Evolutionary conservation across 2,113 vertebrate species (phyloP).

Genomic region (Pluvialis apricaria): DNA sequence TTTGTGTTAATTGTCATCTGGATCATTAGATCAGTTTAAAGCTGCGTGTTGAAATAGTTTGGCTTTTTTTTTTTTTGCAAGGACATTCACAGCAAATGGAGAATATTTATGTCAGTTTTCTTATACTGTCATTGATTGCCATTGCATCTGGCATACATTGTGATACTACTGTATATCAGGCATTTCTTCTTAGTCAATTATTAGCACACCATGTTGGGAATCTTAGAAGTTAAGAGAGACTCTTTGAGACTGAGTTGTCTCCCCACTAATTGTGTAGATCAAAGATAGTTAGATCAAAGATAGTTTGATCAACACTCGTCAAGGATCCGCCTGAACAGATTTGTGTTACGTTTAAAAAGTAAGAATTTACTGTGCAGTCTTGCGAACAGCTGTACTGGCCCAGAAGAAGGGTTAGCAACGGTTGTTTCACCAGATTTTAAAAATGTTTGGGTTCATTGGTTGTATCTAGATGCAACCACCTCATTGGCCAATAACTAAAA

Average conservation of each 20-base stretch:
- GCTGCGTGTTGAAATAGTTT: background rate
- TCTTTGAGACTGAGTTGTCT: background rate
- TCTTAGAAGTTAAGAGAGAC: background rate
- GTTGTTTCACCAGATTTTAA: background rate
- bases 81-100: background rate
- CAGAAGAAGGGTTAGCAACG: background rate
- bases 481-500: background rate
- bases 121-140: background rate
- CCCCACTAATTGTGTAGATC: background rate
- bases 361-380: background rate
- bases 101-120: background rate
- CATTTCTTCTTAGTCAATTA: background rate
- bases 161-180: background rate
- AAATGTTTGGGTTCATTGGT: accelerated
- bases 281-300: background rate
- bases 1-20: background rate
- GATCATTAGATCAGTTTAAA: background rate
- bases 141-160: background rate
- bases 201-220: background rate
- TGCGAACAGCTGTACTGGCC: background rate
- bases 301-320: background rate
- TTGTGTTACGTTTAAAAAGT: background rate
- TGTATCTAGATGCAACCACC: background rate
- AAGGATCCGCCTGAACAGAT: background rate
- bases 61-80: background rate